A percentile compares a stretch with the other conserved stretches of the same genome.
phyloP scores from a whole-genome alignment of 2,888 invertebrate genomes.

The Acrobeloides nanus region DNA sequence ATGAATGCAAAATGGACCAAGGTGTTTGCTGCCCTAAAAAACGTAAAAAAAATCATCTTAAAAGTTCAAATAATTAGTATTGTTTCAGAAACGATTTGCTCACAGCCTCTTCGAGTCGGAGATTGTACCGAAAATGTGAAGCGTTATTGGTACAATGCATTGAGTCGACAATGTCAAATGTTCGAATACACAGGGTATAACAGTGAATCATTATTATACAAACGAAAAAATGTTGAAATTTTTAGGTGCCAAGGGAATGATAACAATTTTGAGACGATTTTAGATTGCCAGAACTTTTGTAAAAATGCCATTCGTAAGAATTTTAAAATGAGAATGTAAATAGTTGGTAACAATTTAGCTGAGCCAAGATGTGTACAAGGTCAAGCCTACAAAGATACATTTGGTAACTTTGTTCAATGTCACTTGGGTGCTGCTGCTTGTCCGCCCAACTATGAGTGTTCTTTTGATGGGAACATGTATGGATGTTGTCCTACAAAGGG shows the following conservation, averaged over 20 bases:
- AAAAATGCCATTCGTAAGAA: conserved; percentile 30
- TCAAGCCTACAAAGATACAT: conserved; percentile 38
- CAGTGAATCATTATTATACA: too few species aligned
- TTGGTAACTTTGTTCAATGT: conserved; percentile 39
- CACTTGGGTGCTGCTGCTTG: conserved; percentile 26
- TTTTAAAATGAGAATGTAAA: background rate
- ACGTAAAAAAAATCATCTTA: conserved; percentile 22
- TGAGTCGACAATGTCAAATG: conserved; percentile 36
- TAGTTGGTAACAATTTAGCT: too few species aligned
- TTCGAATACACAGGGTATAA: conserved; percentile 44
- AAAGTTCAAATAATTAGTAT: background rate
- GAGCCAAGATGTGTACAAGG: conserved; percentile 49
- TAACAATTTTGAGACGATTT: conserved; percentile 37
- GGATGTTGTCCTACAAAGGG: conserved; percentile 46
- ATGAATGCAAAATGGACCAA: conserved; percentile 40
- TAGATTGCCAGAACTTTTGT: conserved; percentile 44
- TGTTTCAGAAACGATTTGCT: conserved; percentile 40
- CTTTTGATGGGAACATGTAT: conserved; percentile 36
- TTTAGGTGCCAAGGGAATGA: conserved; percentile 30
- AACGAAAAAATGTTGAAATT: conserved; percentile 12
- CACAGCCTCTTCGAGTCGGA: conserved; percentile 44
- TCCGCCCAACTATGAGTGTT: conserved; percentile 44
- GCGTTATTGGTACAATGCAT: conserved; percentile 47
- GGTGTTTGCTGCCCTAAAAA: conserved; percentile 50
- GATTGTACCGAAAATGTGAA: conserved; percentile 43